Conservation (phyloP, 2,113 vertebrate species). For the Sinocyclocheilus maitianheensis region DNA sequence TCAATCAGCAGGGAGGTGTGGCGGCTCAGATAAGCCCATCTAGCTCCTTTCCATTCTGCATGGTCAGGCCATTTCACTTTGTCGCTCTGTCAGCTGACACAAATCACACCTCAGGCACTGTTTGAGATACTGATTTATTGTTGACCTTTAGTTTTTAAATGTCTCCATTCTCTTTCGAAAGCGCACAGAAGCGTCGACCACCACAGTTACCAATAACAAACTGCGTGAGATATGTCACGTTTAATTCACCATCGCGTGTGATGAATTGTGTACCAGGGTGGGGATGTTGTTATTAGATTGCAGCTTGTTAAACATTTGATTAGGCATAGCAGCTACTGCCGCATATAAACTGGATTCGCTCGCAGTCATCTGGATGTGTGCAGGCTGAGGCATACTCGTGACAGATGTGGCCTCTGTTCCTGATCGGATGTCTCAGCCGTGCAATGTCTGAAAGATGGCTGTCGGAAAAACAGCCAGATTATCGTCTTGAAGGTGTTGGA, state of each 20-base stretch:
- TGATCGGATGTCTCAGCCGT: conserved; percentile 42
- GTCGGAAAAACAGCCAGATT: conserved; percentile 46
- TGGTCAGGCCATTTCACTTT: conserved; percentile 33
- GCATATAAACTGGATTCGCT: conserved; percentile 23
- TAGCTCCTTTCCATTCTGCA: conserved; percentile 25
- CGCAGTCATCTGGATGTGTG: conserved; percentile 11
- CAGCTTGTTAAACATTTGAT: conserved; percentile 20
- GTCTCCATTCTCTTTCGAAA: conserved; percentile 56
- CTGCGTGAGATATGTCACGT: conserved; percentile 45
- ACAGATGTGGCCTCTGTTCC: conserved; percentile 42
- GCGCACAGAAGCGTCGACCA: background rate
- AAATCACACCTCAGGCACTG: conserved; percentile 51
- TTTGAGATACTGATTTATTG: conserved; percentile 56
- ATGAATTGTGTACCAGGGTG: conserved; percentile 42
- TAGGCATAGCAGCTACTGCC: conserved; percentile 12
- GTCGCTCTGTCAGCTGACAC: conserved; percentile 34
- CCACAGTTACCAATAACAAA: conserved; percentile 54
- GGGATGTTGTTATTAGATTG: conserved; percentile 39
- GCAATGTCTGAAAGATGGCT: conserved; percentile 40
- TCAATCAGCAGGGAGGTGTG: conserved; percentile 39
- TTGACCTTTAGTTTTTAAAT: conserved; percentile 64
- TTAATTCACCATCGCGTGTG: conserved; percentile 43
- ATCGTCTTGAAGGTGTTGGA: conserved; percentile 34
- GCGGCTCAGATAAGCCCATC: conserved; percentile 49
- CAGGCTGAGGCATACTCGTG: conserved; percentile 2